phyloP scores from a whole-genome alignment of 2,888 invertebrate species.

The Stenoptilia bipunctidactyla region DNA sequence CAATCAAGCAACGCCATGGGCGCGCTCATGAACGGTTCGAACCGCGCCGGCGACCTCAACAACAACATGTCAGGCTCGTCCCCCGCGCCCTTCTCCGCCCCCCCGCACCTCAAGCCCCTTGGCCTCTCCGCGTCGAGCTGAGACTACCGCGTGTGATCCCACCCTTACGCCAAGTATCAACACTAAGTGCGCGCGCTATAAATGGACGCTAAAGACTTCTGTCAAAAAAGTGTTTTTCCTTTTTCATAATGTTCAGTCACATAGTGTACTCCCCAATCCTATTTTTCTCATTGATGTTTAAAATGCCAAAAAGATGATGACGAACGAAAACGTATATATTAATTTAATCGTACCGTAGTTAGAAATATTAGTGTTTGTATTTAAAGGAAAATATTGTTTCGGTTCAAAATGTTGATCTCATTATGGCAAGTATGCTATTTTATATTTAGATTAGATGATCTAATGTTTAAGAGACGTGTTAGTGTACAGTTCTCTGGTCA shows the following conservation, averaged over 20 bases:
- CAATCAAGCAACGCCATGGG: constrained; percentile 60
- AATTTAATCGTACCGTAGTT: neutral
- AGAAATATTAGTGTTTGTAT: neutral
- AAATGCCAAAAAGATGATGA: too few species aligned
- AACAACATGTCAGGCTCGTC: constrained; percentile 76
- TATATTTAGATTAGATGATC: too few species aligned
- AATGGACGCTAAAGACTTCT: constrained; percentile 2
- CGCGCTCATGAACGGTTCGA: constrained; percentile 67
- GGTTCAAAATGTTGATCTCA: constrained; percentile 51
- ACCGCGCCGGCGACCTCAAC: constrained; percentile 74
- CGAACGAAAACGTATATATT: neutral
- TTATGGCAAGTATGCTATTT: too few species aligned
- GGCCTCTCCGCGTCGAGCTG: constrained; percentile 76
- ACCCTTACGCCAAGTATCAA: constrained; percentile 60
- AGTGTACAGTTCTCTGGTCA: too few species aligned
- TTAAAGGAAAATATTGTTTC: constrained; percentile 7
- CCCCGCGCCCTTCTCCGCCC: constrained; percentile 51
- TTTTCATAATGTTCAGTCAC: too few species aligned
- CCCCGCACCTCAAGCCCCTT: constrained; percentile 70
- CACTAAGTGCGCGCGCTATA: constrained; percentile 26
- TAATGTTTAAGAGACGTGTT: too few species aligned
- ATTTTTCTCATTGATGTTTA: too few species aligned
- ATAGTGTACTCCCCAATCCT: too few species aligned
- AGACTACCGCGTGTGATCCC: constrained; percentile 67
- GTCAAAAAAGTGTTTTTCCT: constrained; percentile 1